Conservation (phyloP, 2,113 vertebrate genomes). For the Poecile atricapillus region DNA sequence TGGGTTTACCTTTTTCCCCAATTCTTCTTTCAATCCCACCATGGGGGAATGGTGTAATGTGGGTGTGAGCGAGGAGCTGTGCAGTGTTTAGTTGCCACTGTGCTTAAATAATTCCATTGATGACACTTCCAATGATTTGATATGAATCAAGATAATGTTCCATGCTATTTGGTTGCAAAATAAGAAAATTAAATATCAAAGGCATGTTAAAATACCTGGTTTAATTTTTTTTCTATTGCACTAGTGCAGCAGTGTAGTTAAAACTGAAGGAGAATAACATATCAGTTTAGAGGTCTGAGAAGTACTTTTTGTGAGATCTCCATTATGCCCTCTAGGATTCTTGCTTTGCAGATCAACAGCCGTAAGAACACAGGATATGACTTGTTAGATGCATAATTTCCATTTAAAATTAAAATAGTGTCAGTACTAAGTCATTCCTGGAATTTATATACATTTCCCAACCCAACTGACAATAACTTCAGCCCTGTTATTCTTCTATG, state of each 20-base stretch:
- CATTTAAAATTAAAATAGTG: constrained; percentile 48
- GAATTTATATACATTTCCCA: constrained; percentile 22
- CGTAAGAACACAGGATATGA: constrained; percentile 8
- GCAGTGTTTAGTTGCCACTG: not conserved
- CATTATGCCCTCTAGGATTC: constrained; percentile 2
- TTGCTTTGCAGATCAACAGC: constrained; percentile 4
- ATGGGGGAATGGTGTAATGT: rapidly evolving
- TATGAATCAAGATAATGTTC: not conserved
- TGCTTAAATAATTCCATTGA: not conserved
- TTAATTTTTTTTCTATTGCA: not conserved
- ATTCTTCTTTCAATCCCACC: not conserved
- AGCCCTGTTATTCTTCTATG: constrained; percentile 16
- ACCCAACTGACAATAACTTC: constrained; percentile 34
- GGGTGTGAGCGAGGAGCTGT: rapidly evolving
- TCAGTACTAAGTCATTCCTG: not conserved
- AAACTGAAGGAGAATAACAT: not conserved
- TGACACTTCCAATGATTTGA: not conserved
- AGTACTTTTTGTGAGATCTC: not conserved
- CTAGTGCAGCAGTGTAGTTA: not conserved
- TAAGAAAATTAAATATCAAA: not conserved
- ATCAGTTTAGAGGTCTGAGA: not conserved
- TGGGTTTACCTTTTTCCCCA: not conserved
- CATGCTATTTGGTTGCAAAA: not conserved
- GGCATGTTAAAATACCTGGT: not conserved
- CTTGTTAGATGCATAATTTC: constrained; percentile 50